Evolutionary conservation across 2,888 invertebrate genomes (phyloP).

Genomic region (Ectropis crepuscularia): DNA sequence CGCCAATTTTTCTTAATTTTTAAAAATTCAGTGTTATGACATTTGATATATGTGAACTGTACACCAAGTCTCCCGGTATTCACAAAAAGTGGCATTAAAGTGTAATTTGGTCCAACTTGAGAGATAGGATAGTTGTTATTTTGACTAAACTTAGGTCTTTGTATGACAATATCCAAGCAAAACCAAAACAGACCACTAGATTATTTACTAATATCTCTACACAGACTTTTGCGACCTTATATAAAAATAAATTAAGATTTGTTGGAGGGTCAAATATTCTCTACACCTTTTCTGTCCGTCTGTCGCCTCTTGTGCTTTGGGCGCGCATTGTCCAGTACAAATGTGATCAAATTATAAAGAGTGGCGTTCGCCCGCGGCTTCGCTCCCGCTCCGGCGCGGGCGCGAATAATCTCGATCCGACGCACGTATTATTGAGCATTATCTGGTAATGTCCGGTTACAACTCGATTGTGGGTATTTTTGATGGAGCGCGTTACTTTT

Average conservation of each 20-base stretch:
- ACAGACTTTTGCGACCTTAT: too few relatives aligned
- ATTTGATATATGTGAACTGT: too few relatives aligned
- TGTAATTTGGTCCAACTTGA: too few relatives aligned
- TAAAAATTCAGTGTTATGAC: too few relatives aligned
- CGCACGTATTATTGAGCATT: slow-evolving; percentile 56
- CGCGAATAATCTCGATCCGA: slow-evolving; percentile 73
- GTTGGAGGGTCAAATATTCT: slow-evolving; percentile 40
- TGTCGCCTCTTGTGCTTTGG: slow-evolving; percentile 74
- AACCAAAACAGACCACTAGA: too few relatives aligned
- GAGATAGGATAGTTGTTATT: too few relatives aligned
- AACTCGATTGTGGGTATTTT: slow-evolving; percentile 37
- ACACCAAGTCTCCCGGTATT: too few relatives aligned
- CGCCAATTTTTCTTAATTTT: too few relatives aligned
- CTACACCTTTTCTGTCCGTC: slow-evolving; percentile 53
- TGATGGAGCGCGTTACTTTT: slow-evolving; percentile 22
- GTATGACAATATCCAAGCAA: too few relatives aligned
- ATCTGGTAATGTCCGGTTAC: slow-evolving; percentile 43
- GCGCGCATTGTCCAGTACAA: slow-evolving; percentile 82
- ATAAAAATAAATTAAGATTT: neutral
- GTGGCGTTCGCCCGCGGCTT: slow-evolving; percentile 69
- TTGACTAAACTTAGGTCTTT: too few relatives aligned
- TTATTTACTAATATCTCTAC: too few relatives aligned
- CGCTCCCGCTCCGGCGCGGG: slow-evolving; percentile 52
- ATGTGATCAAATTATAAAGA: slow-evolving; percentile 85
- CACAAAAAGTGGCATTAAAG: too few relatives aligned